These are phyloP conservation scores for Vannuccia rotundouncinata DNA, from an alignment of 2,888 invertebrate genomes.

Conservation along the genomic window DNA sequence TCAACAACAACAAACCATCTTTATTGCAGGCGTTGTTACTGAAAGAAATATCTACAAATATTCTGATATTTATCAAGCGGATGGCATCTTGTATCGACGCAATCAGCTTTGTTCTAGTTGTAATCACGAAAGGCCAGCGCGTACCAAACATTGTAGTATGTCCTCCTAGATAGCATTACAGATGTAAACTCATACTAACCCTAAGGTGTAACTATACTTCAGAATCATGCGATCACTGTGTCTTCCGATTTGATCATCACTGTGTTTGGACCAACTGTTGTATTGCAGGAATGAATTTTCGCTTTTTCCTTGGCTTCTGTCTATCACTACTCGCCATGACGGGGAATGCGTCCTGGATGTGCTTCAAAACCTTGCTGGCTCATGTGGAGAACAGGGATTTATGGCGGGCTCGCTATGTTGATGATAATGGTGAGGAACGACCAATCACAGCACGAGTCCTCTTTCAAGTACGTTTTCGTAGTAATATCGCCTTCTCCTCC, in stretches of 20 bases:
- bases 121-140: no score
- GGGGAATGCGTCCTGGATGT: constrained; percentile 47
- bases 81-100: no score
- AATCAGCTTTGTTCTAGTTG: no score
- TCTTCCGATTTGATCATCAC: constrained; percentile 54
- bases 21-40: no score
- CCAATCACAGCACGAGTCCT: constrained; percentile 46
- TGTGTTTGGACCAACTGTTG: constrained; percentile 55
- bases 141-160: no score
- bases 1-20: no score
- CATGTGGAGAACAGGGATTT: constrained; percentile 44
- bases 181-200: no score
- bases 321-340: constrained; percentile 47
- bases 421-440: no score
- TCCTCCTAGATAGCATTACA: no score
- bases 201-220: no score
- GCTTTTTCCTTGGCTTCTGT: constrained; percentile 51
- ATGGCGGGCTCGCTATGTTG: constrained; percentile 45
- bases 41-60: no score
- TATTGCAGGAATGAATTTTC: constrained; percentile 52
- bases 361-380: constrained; percentile 44
- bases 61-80: no score
- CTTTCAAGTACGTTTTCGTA: constrained; percentile 52
- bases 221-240: constrained; percentile 47
- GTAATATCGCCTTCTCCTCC: not conserved